Evolutionary conservation across 2,113 vertebrate genomes (phyloP).

Genomic region (Pipa parva): DNA sequence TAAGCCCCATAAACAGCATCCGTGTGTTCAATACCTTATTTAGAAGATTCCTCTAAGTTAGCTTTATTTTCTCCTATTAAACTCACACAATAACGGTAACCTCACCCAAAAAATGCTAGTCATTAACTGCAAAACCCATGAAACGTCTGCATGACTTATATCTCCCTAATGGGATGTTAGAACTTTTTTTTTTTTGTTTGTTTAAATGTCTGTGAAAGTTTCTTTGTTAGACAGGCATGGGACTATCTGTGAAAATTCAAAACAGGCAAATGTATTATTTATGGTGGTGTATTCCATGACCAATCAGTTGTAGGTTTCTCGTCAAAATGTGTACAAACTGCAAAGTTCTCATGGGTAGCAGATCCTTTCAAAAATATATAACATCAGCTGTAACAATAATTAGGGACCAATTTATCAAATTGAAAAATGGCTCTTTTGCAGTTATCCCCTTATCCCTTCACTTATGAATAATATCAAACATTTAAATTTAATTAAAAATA

Average conservation of each 20-base stretch:
- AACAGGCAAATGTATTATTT: constrained; percentile 34
- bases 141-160: constrained; percentile 42
- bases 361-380: constrained; percentile 22
- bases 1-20: constrained; percentile 44
- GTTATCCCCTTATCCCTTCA: no score
- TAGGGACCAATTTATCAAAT: no score
- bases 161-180: constrained; percentile 42
- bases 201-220: constrained; percentile 40
- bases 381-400: constrained; percentile 13
- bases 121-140: constrained; percentile 39
- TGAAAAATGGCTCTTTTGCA: no score
- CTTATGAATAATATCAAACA: no score
- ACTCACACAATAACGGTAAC: constrained; percentile 38
- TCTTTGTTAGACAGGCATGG: constrained; percentile 39
- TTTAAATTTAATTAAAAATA: no score
- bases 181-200: constrained; percentile 24
- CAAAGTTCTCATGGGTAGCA: constrained; percentile 24
- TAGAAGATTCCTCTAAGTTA: constrained; percentile 40
- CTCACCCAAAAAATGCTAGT: constrained; percentile 32
- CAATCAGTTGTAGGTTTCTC: constrained; percentile 40
- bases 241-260: constrained; percentile 42
- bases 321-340: constrained; percentile 13
- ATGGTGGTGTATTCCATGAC: constrained; percentile 38
- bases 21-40: constrained; percentile 43
- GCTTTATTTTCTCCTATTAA: constrained; percentile 43